Percentiles rank a stretch among this genome's conserved stretches.
These are phyloP conservation scores for Rotaria macrura DNA, from an alignment of 2,888 invertebrate species.

Conservation along the genomic window DNA sequence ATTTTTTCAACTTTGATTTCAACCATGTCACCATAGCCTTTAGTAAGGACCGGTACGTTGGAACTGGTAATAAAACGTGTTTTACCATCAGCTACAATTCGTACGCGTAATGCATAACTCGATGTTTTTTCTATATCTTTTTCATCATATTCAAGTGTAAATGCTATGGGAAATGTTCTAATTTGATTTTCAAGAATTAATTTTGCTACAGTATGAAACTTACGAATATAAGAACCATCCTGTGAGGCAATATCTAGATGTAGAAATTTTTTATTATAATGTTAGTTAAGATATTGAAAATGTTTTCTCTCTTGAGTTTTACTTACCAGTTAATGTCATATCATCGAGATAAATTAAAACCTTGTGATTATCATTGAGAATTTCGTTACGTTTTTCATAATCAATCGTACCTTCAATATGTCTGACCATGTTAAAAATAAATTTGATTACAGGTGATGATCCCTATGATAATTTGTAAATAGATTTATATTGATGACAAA, in stretches of 20 bases:
- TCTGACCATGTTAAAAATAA: background rate
- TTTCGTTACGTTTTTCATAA: background rate
- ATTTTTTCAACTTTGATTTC: background rate
- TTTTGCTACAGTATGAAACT: constrained; percentile 12
- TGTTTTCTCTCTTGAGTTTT: background rate
- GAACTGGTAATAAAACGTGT: background rate
- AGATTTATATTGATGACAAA: background rate
- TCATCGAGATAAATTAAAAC: constrained; percentile 15
- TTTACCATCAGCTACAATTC: constrained; percentile 14
- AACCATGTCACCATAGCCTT: background rate
- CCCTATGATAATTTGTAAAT: background rate
- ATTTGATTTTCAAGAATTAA: background rate
- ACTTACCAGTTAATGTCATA: constrained; percentile 16
- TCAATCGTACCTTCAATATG: background rate
- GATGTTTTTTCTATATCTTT: background rate
- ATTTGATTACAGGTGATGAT: background rate
- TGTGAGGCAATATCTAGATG: background rate
- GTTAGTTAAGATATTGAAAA: too few relatives aligned
- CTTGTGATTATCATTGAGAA: constrained; percentile 11
- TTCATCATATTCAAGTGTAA: constrained; percentile 16
- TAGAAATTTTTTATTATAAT: background rate
- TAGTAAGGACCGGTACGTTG: background rate
- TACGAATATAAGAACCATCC: constrained; percentile 1
- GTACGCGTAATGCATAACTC: background rate
- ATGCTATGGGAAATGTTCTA: background rate